A percentile compares a stretch with the other conserved stretches of the same genome.
These are phyloP conservation scores for Cygnus buccinator DNA, from an alignment of 2,113 vertebrate species.

Conservation along the genomic window DNA sequence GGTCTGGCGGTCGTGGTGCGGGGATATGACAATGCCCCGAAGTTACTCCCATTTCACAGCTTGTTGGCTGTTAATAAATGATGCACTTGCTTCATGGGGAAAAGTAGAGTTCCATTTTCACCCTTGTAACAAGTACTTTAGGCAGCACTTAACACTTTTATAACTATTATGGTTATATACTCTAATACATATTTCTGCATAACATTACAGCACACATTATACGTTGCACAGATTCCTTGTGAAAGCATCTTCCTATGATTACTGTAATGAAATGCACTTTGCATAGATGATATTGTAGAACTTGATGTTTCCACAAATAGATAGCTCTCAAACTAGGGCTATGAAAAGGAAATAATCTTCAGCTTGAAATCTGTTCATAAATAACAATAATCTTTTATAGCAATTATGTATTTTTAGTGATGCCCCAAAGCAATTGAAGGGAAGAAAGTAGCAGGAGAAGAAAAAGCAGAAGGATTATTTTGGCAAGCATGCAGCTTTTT, in stretches of 20 bases:
- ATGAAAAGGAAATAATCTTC: not conserved
- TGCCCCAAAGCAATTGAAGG: not conserved
- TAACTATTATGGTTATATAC: not conserved
- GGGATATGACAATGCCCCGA: not conserved
- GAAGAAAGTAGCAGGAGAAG: not conserved
- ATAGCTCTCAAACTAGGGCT: not conserved
- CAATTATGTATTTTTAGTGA: not conserved
- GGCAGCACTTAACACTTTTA: not conserved
- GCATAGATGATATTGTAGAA: not conserved
- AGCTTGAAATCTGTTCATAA: not conserved
- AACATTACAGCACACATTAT: not conserved
- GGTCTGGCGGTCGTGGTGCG: not conserved
- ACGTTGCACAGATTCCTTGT: not conserved
- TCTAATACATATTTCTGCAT: not conserved
- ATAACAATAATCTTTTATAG: not conserved
- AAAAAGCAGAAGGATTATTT: not conserved
- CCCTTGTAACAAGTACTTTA: not conserved
- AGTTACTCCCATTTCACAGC: not conserved
- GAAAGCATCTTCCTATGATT: slow-evolving; percentile 6
- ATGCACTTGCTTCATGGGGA: not conserved
- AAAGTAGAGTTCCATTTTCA: not conserved
- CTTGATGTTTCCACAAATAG: not conserved
- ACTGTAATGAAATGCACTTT: slow-evolving; percentile 19
- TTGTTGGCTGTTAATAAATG: not conserved
- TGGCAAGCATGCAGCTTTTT: not conserved